Evolutionary conservation across 2,797 vertebrate species (phyloP).

Genomic region (Glossophaga mutica): DNA sequence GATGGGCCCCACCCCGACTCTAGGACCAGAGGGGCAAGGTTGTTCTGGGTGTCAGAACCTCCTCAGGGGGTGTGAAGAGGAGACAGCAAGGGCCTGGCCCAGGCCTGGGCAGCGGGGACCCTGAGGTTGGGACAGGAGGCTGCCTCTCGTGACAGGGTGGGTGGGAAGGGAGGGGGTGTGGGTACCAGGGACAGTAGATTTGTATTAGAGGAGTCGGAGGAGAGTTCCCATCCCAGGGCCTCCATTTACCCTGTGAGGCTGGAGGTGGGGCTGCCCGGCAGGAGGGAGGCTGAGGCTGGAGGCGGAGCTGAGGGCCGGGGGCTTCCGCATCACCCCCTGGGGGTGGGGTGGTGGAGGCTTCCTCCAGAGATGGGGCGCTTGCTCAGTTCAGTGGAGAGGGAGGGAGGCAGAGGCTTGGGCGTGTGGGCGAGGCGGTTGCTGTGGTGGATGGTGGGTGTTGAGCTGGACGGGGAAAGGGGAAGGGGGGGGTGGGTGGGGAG

Average conservation of each 20-base stretch:
- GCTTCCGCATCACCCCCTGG: background rate
- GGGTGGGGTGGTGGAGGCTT: too few species aligned
- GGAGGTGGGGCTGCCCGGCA: background rate
- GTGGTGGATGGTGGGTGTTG: accelerated
- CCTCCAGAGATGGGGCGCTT: background rate
- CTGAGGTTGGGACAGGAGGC: background rate
- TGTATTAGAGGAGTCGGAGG: too few species aligned
- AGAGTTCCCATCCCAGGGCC: too few species aligned
- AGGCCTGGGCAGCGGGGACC: background rate
- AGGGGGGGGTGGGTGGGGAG: background rate
- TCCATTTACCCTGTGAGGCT: background rate
- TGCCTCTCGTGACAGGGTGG: background rate
- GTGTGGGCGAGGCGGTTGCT: too few species aligned
- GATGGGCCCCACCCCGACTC: background rate
- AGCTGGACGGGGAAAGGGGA: background rate
- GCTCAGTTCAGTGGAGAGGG: background rate
- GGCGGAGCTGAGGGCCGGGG: background rate
- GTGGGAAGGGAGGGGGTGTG: too few species aligned
- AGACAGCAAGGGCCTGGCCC: background rate
- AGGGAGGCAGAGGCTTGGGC: background rate
- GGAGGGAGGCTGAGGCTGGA: background rate
- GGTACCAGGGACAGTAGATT: too few species aligned
- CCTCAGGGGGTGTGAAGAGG: background rate
- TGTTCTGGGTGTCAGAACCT: background rate
- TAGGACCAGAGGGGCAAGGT: background rate